Base-by-base conservation (phyloP, 1,140 invertebrate species). In the Eurosta solidaginis region DNA sequence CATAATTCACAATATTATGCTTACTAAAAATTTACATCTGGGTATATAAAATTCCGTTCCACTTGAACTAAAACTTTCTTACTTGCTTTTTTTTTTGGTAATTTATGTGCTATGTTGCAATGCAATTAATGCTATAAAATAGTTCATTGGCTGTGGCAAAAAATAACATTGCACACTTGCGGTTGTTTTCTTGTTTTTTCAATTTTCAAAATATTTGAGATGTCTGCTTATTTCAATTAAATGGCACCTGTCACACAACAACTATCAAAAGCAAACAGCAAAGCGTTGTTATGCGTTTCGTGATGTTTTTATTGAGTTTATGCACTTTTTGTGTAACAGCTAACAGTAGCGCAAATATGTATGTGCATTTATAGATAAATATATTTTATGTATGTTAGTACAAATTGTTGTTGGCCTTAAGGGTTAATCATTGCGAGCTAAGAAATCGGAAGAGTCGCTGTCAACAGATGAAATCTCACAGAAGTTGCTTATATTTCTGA, bases 141-240 rank as follows among this genome's bases (percentile, higher is more conserved):
- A 20, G 59, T 20, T 40, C 59, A 40, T 40, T 63, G 59, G 3
- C 12, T 52, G 49, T 0, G 49, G 25, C n/a, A 52, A n/a, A 52
- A 25, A n/a, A n/a, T 6, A 52, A 52, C 49, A 25, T 52, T 22
- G 20, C 3, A 52, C 49, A 22, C 22, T 52, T 52, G 25, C 22
- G 49, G 20, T 44, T 44, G 5, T 52, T 52, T 52, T 52, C 10
- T 52, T n/a, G n/a, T n/a, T n/a, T n/a, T n/a, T n/a, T n/a, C n/a
- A n/a, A n/a, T n/a, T n/a, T n/a, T n/a, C n/a, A n/a, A 52, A 52
- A 52, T 52, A 52, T 52, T 52, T 52, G n/a, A 52, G 3, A 63
- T n/a, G 4, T 22, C 36, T 63, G 1, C 54, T 36, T 3, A n/a
- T 36, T 63, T 63, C 59, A 40, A 63, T 36, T 7, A 63, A 63